Base-by-base conservation (phyloP, 2,888 invertebrate species). In the Zonitis immaculata region DNA sequence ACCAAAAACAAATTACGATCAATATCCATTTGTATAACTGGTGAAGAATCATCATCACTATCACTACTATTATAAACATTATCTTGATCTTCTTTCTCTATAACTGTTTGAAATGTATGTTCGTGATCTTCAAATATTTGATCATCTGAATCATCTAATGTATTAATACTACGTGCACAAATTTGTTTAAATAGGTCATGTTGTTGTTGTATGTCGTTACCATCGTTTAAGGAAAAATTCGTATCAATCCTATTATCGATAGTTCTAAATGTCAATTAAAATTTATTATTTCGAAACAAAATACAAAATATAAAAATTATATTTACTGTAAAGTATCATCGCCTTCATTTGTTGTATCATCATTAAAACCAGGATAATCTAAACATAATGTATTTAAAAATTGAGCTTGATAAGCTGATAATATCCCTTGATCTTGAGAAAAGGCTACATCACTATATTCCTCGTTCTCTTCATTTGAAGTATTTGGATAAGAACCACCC, bases 171-270 rank as follows among this genome's bases (percentile, higher is more conserved):
- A 58, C 74, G 73, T 20, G 73, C 68, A 58, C 75, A 75, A 47
- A 83, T 80, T 71, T 83, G 82, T 65, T 84, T 82, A 73, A 86
- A 86, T 69, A 84, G 72, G 54, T 84, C 82, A 48, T 80, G 77
- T 51, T 74, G 73, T 49, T 75, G 73, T 47, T 77, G 75, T 55
- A 76, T 68, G 50, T 76, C 70, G 59, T 78, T 78, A 52, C 77
- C 77, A 61, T 79, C 79, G 49, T 75, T 75, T 47, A 80, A 64
- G 59, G 75, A 76, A 64, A 80, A 79, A 60, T 74, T 75, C 62
- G 73, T 69, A 30, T 67, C 69, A 16, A 71, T 66, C 45, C 71
- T 63, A 51, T 73, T 69, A 56, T 75, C 72, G 42, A 74, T 72
- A 6, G 69, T 64, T 51, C 73, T 73, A 52, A 48, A 46, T 9